Evolutionary conservation across 2,113 vertebrate species (phyloP).

Genomic region (Poicephalus meyeri): DNA sequence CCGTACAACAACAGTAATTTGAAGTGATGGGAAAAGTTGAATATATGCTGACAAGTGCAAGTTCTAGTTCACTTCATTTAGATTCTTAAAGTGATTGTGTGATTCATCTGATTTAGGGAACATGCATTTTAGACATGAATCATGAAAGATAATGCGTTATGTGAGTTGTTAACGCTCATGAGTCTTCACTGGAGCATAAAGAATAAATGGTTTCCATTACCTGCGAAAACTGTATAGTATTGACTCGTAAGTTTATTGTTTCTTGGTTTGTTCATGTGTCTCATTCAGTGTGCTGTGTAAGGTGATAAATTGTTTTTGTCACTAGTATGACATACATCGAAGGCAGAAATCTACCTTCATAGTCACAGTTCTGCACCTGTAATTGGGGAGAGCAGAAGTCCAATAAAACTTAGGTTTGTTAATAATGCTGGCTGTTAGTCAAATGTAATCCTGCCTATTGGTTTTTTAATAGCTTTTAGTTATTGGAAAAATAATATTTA

Average conservation of each 20-base stretch:
- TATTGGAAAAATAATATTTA: background rate
- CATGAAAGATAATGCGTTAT: background rate
- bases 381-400: background rate
- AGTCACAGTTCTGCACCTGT: background rate
- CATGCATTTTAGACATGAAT: background rate
- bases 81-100: background rate
- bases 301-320: background rate
- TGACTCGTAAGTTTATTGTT: background rate
- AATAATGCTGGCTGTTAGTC: background rate
- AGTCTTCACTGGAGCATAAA: background rate
- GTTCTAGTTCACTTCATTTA: background rate
- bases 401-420: background rate
- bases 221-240: background rate
- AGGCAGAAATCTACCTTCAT: background rate
- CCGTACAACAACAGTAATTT: background rate
- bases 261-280: background rate
- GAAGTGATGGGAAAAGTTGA: background rate
- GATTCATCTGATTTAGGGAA: background rate
- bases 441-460: background rate
- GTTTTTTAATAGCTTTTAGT: background rate
- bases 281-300: background rate
- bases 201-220: background rate
- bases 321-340: background rate
- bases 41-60: background rate
- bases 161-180: background rate